Percentiles rank a stretch among this genome's conserved stretches.
Conservation (phyloP, 2,888 invertebrate species). For the Cheilosia variabilis region DNA sequence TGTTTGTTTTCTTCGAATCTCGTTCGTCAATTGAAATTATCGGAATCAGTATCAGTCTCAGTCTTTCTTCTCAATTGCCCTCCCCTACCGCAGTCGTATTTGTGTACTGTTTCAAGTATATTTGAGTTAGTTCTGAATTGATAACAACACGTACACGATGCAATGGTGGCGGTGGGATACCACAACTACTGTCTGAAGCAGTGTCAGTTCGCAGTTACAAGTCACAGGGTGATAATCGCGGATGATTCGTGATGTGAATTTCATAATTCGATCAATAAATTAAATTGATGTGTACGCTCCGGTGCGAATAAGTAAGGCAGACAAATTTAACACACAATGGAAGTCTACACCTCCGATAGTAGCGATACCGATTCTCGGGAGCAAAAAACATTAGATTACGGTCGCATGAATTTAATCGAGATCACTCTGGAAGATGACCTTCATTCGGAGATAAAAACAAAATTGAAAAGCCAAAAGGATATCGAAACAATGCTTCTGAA, state of each 20-base stretch:
- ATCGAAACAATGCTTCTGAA: constrained; percentile 91
- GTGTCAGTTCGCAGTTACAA: constrained; percentile 22
- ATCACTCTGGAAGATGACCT: constrained; percentile 87
- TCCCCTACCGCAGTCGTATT: not conserved
- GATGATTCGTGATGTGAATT: constrained; percentile 25
- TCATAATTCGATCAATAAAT: not conserved
- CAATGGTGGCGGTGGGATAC: not conserved
- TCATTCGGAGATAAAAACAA: constrained; percentile 79
- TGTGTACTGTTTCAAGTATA: not conserved
- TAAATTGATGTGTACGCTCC: not conserved
- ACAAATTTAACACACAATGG: constrained; percentile 85
- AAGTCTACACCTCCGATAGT: constrained; percentile 93
- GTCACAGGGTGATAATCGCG: constrained; percentile 10
- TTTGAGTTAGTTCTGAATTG: not conserved
- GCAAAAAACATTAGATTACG: constrained; percentile 89
- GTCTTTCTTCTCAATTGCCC: too few relatives aligned
- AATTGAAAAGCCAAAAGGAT: constrained; percentile 84
- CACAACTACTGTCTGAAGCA: not conserved
- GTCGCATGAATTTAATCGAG: constrained; percentile 85
- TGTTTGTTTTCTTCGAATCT: not conserved
- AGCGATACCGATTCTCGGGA: constrained; percentile 90
- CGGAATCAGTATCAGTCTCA: too few relatives aligned
- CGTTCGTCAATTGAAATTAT: too few relatives aligned
- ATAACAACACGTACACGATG: constrained; percentile 2
- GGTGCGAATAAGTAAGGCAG: not conserved